Evolutionary conservation across 92 coral and sea anemone genomes (phyloP), one percentile per base, ranked within the genome.

Genomic region (Bergia puertoricense): DNA sequence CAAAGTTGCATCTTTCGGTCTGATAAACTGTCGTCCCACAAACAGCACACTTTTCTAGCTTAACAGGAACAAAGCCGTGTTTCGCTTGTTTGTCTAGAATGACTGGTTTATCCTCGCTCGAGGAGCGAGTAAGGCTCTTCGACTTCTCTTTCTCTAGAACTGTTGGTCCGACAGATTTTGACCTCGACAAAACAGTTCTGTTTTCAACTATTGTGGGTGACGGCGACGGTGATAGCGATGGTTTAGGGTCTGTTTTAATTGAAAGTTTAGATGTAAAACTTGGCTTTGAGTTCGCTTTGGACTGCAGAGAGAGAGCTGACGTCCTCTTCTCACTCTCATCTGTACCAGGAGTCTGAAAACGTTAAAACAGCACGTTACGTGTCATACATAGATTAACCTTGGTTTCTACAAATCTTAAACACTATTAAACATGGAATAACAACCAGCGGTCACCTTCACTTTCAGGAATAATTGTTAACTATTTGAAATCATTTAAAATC

Each of bases 1-100:
- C 95, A 81, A 97, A 96, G 86, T 92, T 97, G 74, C 96, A 97
- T 80, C 96, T 97, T 86, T 97, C 99, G 93, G 93, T 95, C 89
- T 95, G 99, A 79, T 95, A 97, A 22, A 95, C 99, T 44, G 93
- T 95, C 50, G 92, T 92, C 3, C 94, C 96, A 81, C 99, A 97
- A 14, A 97, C 96, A 44, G 91, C 95, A 88, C 99, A 97, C 79
- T 93, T 95, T 39, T 97, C 98, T 37, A 86, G 65, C 78, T 91
- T 91, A 5, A 88, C 85, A 46, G 89, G 90, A 77, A 91, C 89
- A 14, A 91, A 81, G 39, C 66, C 44, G 67, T 68, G 87, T 84
- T 84, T 84, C 45, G 68, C 87, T 71, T 85, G 86, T 74, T 88
- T 76, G 74, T 73, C 68, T 6, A 46, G 78, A 71, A 22, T 20